These are phyloP conservation scores for Pseudomyrmex concolor DNA, from an alignment of 1,140 invertebrate genomes.

Conservation along the genomic window DNA sequence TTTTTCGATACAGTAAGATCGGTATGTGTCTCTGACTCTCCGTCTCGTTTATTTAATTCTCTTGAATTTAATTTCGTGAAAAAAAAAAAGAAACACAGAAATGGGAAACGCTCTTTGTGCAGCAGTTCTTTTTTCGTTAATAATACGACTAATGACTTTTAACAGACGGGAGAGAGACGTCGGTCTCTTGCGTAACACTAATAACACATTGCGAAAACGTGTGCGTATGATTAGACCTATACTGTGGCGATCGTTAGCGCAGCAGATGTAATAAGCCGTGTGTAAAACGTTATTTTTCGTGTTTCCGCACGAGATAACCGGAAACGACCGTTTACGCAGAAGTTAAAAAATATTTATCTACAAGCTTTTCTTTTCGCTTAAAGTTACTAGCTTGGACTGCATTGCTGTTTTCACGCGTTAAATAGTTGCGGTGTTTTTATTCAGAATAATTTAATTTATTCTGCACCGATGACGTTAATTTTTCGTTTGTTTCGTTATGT, in stretches of 20 bases:
- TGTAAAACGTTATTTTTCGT: neutral
- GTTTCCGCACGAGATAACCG: neutral
- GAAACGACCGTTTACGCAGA: neutral
- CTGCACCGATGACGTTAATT: too few relatives aligned
- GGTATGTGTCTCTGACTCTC: too few relatives aligned
- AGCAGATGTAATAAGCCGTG: neutral
- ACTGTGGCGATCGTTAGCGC: neutral
- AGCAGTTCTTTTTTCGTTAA: neutral
- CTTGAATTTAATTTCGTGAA: too few relatives aligned
- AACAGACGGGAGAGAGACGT: conserved; percentile 10
- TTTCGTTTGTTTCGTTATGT: neutral
- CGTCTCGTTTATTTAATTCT: too few relatives aligned
- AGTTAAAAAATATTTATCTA: neutral
- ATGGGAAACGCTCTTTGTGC: too few relatives aligned
- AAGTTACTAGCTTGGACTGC: neutral
- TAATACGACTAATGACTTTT: neutral
- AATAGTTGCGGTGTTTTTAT: neutral
- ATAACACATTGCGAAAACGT: conserved; percentile 18
- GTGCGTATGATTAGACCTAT: conserved; percentile 18
- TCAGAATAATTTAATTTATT: too few relatives aligned
- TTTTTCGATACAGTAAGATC: too few relatives aligned
- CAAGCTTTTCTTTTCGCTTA: neutral
- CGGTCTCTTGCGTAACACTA: conserved; percentile 38
- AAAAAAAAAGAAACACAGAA: too few relatives aligned
- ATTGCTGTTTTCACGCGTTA: neutral